Percentiles rank a stretch among this genome's conserved stretches.
Evolutionary conservation across 2,113 vertebrate genomes (phyloP).

Genomic region (Heterochromis multidens): DNA sequence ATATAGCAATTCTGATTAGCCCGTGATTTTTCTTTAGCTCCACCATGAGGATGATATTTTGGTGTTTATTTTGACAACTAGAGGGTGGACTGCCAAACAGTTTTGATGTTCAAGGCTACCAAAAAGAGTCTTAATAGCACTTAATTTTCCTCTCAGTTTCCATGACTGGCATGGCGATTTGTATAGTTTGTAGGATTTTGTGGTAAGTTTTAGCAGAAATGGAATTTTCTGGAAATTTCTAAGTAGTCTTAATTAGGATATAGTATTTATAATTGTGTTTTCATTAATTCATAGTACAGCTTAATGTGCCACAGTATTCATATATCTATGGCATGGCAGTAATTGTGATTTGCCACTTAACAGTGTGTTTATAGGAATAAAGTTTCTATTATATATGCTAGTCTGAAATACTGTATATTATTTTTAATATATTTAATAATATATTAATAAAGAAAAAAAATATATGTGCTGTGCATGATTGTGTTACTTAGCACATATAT

Average conservation of each 20-base stretch:
- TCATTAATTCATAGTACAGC: neutral
- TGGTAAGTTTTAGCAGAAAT: neutral
- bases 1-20: neutral
- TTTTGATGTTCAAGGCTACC: neutral
- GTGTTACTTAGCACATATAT: neutral
- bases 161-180: neutral
- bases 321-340: neutral
- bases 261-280: neutral
- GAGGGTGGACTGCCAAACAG: neutral
- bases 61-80: neutral
- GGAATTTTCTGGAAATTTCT: too few relatives aligned
- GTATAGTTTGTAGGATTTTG: neutral
- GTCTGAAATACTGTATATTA: neutral
- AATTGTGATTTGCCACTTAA: neutral
- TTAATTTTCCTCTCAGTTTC: neutral
- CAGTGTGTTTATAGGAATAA: neutral
- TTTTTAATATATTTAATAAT: neutral
- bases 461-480: neutral
- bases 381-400: neutral
- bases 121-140: too few relatives aligned
- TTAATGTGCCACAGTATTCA: neutral
- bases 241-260: neutral
- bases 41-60: neutral
- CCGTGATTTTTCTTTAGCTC: neutral
- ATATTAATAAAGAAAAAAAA: neutral